phyloP scores from a whole-genome alignment of 2,888 invertebrate genomes.

The Eupeodes latifasciatus region DNA sequence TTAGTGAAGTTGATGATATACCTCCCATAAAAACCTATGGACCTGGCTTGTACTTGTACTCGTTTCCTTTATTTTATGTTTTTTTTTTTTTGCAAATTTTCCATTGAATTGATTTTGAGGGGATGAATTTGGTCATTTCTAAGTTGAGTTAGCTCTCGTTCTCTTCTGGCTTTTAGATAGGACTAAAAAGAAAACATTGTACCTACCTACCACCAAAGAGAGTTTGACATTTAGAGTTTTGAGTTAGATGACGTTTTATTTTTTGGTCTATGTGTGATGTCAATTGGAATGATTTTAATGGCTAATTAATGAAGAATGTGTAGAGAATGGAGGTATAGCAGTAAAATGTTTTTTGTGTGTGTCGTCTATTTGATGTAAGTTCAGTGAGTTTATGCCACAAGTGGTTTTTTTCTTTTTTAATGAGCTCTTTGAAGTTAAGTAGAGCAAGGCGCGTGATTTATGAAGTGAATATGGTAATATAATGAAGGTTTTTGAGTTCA shows the following conservation, averaged over 20 bases:
- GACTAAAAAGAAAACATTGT: constrained; percentile 38
- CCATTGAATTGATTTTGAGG: constrained; percentile 38
- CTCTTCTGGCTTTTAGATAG: neutral
- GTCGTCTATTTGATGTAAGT: constrained; percentile 39
- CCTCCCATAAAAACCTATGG: constrained; percentile 14
- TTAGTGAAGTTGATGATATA: constrained; percentile 54
- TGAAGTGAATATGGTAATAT: constrained; percentile 11
- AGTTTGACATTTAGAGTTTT: constrained; percentile 52
- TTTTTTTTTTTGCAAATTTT: constrained; percentile 31
- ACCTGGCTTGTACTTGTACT: constrained; percentile 36
- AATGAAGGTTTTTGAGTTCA: constrained; percentile 15
- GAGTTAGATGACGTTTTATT: constrained; percentile 27
- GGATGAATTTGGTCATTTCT: constrained; percentile 17
- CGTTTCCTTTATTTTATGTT: constrained; percentile 4
- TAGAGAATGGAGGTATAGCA: constrained; percentile 4
- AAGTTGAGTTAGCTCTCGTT: neutral
- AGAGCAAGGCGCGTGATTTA: constrained; percentile 26
- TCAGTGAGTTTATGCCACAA: constrained; percentile 58
- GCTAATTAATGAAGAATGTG: constrained; percentile 35
- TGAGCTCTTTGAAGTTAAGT: constrained; percentile 17
- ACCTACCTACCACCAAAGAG: constrained; percentile 25
- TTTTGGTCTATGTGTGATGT: constrained; percentile 50
- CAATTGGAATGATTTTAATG: constrained; percentile 65
- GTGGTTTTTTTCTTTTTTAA: constrained; percentile 45
- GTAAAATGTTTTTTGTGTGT: neutral